Evolutionary conservation across 2,113 vertebrate genomes (phyloP).

Genomic region (Nannospalax galili): DNA sequence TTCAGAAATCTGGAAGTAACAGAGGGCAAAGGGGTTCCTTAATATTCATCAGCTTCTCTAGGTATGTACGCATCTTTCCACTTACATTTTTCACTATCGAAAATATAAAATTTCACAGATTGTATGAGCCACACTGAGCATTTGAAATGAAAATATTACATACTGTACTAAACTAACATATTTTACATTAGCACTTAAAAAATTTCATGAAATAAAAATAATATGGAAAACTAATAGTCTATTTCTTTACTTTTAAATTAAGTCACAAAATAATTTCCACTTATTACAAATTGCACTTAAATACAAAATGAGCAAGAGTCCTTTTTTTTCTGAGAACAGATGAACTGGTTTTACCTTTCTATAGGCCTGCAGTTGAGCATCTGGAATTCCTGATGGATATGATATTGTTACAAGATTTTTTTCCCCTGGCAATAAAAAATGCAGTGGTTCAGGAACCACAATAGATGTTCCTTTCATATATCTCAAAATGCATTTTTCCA

Average conservation of each 20-base stretch:
- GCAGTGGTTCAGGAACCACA: conserved; percentile 91
- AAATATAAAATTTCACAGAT: background rate
- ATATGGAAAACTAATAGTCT: conserved; percentile 2
- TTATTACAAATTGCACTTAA: conserved; percentile 40
- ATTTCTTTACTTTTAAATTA: conserved; percentile 15
- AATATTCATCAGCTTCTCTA: background rate
- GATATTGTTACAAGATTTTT: conserved; percentile 89
- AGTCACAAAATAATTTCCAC: conserved; percentile 14
- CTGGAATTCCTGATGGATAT: conserved; percentile 92
- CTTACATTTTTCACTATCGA: background rate
- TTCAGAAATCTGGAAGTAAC: conserved; percentile 6
- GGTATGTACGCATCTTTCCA: background rate
- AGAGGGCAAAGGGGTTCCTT: background rate
- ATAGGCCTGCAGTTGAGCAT: conserved; percentile 89
- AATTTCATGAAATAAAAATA: conserved; percentile 49
- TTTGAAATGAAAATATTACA: conserved; percentile 51
- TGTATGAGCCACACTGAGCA: background rate
- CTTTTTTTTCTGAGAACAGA: background rate
- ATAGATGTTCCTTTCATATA: conserved; percentile 92
- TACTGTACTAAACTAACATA: background rate
- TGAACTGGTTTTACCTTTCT: conserved; percentile 87
- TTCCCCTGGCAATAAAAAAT: conserved; percentile 93
- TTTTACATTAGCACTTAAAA: conserved; percentile 22
- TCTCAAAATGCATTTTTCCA: conserved; percentile 92
- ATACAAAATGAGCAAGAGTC: background rate